A percentile compares a stretch with the other conserved stretches of the same genome.
Conservation (phyloP, 2,888 invertebrate species). For the Ormyrus nitidulus region DNA sequence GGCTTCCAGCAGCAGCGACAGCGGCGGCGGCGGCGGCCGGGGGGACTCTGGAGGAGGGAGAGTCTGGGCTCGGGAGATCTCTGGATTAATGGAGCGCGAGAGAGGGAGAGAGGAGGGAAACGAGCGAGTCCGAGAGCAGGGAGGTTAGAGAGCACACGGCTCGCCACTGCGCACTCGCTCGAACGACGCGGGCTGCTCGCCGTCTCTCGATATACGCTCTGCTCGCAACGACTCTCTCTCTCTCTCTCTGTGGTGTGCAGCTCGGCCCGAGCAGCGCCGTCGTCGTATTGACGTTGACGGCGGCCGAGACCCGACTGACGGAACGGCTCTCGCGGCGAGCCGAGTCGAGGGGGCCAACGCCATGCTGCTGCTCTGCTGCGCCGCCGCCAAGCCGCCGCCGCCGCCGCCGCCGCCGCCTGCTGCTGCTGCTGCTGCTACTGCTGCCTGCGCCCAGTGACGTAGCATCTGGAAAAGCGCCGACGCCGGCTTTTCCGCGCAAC, state of each 20-base stretch:
- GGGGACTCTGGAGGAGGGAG: not conserved
- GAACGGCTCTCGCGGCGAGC: conserved; percentile 64
- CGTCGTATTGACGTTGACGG: conserved; percentile 74
- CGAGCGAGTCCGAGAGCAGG: not conserved
- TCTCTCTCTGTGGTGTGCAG: not conserved
- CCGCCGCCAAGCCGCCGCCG: conserved; percentile 59
- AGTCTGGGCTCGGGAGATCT: not conserved
- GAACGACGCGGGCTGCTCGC: no score
- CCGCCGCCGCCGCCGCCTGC: conserved; percentile 50
- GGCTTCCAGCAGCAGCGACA: not conserved
- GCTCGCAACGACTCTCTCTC: not conserved
- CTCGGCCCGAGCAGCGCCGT: conserved; percentile 51
- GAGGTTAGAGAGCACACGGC: conserved; percentile 8
- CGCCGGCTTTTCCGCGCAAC: conserved; percentile 52
- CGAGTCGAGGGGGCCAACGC: conserved; percentile 7
- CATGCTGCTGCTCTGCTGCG: not conserved
- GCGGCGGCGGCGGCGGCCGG: not conserved
- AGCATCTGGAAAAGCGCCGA: conserved; percentile 70
- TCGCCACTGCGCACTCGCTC: not conserved
- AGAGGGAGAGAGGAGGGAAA: not conserved
- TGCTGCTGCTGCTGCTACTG: not conserved
- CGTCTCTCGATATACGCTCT: not conserved
- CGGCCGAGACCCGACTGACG: conserved; percentile 74
- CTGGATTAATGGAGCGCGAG: not conserved
- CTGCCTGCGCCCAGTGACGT: conserved; percentile 68